Evolutionary conservation across 2,113 vertebrate genomes (phyloP).

Genomic region (Chionis minor): DNA sequence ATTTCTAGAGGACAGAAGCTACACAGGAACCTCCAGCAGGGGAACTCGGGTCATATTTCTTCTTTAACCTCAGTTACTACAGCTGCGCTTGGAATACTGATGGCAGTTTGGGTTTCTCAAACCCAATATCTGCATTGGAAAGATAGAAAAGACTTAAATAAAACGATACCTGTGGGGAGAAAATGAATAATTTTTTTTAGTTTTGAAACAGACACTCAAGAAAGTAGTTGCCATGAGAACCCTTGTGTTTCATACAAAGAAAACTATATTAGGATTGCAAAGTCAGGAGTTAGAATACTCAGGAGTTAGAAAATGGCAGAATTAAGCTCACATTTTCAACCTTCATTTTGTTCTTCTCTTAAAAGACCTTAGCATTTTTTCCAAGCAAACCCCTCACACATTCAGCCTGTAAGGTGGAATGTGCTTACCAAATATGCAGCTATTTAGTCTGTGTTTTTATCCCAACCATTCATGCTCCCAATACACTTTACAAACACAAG

Average conservation of each 20-base stretch:
- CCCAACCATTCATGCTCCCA: neutral
- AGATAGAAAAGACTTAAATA: neutral
- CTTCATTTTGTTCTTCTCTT: neutral
- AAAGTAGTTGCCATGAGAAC: constrained; percentile 38
- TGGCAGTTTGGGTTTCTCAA: neutral
- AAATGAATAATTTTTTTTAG: neutral
- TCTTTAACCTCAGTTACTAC: neutral
- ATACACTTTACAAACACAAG: neutral
- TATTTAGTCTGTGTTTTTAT: neutral
- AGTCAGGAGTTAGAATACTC: neutral
- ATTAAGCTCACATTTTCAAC: neutral
- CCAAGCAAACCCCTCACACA: neutral
- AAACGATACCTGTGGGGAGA: constrained; percentile 8
- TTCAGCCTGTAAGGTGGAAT: neutral
- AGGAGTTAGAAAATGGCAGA: neutral
- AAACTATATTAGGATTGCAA: neutral
- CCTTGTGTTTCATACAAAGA: neutral
- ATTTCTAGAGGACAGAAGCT: neutral
- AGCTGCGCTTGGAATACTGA: neutral
- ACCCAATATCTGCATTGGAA: neutral
- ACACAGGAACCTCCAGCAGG: neutral
- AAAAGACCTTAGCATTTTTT: neutral
- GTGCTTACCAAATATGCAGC: neutral
- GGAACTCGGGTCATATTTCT: neutral
- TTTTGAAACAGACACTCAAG: neutral